Conservation (phyloP, 2,797 vertebrate genomes). For the Thamnophis elegans region DNA sequence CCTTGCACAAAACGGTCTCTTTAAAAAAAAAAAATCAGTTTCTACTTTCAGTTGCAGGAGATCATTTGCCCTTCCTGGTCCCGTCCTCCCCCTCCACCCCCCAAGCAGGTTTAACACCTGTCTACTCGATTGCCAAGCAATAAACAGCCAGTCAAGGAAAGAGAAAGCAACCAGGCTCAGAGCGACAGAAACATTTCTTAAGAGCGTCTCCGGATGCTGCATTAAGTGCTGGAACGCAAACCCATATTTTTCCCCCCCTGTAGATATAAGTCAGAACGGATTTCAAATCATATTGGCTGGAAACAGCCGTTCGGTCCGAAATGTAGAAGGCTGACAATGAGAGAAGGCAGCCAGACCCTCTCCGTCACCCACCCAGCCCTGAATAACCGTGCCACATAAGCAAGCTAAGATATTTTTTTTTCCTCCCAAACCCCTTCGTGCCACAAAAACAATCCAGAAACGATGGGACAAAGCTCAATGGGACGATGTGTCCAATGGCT, state of each 20-base stretch:
- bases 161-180: constrained; percentile 53
- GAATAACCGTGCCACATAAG: constrained; percentile 38
- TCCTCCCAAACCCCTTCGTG: not conserved
- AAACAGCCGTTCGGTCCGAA: constrained; percentile 43
- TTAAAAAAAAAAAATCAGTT: constrained; percentile 15
- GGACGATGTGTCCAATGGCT: constrained; percentile 18
- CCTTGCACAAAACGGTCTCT: constrained; percentile 13
- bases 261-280: constrained; percentile 45
- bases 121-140: constrained; percentile 49
- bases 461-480: not conserved
- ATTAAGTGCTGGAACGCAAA: constrained; percentile 62
- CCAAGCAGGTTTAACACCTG: constrained; percentile 61
- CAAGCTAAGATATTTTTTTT: constrained; percentile 16
- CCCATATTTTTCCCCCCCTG: constrained; percentile 37
- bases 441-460: constrained; percentile 33
- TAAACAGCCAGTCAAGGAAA: constrained; percentile 62
- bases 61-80: not conserved
- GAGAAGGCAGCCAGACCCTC: not conserved
- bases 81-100: not conserved
- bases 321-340: constrained; percentile 37
- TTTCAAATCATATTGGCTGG: constrained; percentile 48
- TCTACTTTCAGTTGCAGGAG: not conserved
- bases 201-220: constrained; percentile 42
- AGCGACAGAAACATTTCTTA: constrained; percentile 56
- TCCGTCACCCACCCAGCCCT: not conserved